A percentile compares a stretch with the other conserved stretches of the same genome.
phyloP scores from a whole-genome alignment of 2,113 vertebrate genomes.

The Monopterus albus region DNA sequence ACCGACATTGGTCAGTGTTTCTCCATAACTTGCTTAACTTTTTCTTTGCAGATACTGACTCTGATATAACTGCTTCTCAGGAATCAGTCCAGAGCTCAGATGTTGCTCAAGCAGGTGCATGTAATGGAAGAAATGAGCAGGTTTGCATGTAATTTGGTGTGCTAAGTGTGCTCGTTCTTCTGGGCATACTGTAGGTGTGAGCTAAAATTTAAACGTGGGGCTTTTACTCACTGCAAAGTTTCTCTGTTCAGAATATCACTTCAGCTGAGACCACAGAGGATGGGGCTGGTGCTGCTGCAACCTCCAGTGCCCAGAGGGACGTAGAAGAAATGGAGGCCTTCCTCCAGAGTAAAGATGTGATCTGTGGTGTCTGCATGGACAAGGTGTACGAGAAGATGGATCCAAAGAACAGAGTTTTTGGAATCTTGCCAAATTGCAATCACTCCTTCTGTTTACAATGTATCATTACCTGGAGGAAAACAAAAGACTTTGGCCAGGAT shows the following conservation, averaged over 20 bases:
- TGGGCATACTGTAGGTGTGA: too few relatives aligned
- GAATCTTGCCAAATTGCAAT: slow-evolving; percentile 89
- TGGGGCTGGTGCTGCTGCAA: slow-evolving; percentile 39
- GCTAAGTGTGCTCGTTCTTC: not conserved
- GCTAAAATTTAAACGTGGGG: not conserved
- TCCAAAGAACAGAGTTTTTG: slow-evolving; percentile 79
- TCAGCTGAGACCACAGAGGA: not conserved
- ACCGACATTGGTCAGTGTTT: too few relatives aligned
- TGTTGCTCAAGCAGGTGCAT: slow-evolving; percentile 14
- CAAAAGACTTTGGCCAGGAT: slow-evolving; percentile 76
- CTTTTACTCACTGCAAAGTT: not conserved
- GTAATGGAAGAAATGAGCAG: slow-evolving; percentile 16
- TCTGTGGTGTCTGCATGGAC: slow-evolving; percentile 94
- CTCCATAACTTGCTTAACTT: too few relatives aligned
- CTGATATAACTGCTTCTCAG: not conserved
- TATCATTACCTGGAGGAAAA: slow-evolving; percentile 88
- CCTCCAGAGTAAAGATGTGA: slow-evolving; percentile 79
- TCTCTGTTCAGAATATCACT: slow-evolving; percentile 33
- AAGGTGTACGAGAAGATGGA: slow-evolving; percentile 87
- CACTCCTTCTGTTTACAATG: slow-evolving; percentile 89
- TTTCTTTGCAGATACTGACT: slow-evolving; percentile 21
- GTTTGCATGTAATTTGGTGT: slow-evolving; percentile 24
- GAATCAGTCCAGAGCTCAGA: not conserved
- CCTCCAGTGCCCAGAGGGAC: slow-evolving; percentile 14
- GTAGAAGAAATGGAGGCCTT: slow-evolving; percentile 42